Conservation (phyloP, 2,888 invertebrate species). For the Timema podura region DNA sequence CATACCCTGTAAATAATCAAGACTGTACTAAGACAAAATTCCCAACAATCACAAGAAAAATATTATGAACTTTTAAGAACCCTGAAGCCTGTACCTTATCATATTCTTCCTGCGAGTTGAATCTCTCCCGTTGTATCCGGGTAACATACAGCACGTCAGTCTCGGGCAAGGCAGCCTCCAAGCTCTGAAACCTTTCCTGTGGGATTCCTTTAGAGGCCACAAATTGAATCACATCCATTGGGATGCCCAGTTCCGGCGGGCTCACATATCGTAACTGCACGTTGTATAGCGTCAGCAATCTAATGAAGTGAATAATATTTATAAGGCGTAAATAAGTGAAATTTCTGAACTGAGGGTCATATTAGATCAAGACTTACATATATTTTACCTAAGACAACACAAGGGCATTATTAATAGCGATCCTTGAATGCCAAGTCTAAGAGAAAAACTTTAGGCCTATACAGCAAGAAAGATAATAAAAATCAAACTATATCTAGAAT, state of each 20-base stretch:
- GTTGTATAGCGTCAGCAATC: conserved; percentile 86
- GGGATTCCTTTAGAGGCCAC: conserved; percentile 72
- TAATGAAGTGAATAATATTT: conserved; percentile 31
- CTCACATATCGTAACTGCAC: conserved; percentile 90
- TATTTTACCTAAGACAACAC: neutral
- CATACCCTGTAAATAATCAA: too few relatives aligned
- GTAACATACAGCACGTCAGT: conserved; percentile 99
- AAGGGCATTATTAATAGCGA: too few relatives aligned
- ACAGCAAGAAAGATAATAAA: too few relatives aligned
- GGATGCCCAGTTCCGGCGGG: conserved; percentile 86
- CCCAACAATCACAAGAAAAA: too few relatives aligned
- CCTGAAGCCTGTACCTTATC: conserved; percentile 82
- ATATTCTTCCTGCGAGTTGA: conserved; percentile 78
- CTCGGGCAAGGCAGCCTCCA: conserved; percentile 84
- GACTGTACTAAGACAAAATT: too few relatives aligned
- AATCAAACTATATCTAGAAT: too few relatives aligned
- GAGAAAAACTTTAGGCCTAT: too few relatives aligned
- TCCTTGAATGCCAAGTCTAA: too few relatives aligned
- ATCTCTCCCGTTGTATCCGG: conserved; percentile 92
- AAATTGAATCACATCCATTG: conserved; percentile 75
- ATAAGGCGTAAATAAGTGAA: neutral
- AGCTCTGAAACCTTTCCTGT: conserved; percentile 65
- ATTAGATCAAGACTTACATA: too few relatives aligned
- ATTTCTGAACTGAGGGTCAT: neutral
- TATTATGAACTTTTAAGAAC: conserved; percentile 52